Percentiles rank a stretch among this genome's conserved stretches.
These are phyloP conservation scores for Protonemura montana DNA, from an alignment of 2,888 invertebrate genomes.

Conservation along the genomic window DNA sequence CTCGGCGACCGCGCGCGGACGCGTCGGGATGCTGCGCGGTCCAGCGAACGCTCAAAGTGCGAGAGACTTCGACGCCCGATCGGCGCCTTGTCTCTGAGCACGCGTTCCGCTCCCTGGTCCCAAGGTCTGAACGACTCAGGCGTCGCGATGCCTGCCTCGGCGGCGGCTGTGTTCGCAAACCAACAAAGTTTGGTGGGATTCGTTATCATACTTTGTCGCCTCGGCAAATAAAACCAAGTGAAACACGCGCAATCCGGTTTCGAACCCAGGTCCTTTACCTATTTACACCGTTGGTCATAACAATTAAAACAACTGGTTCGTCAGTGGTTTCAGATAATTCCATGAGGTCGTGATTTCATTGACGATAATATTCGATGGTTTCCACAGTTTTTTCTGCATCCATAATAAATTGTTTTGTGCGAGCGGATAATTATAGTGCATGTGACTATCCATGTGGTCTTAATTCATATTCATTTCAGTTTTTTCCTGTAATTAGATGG, in stretches of 20 bases:
- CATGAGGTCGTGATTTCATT: background rate
- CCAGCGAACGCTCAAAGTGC: no score
- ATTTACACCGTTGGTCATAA: background rate
- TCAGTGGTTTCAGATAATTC: background rate
- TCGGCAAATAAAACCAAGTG: background rate
- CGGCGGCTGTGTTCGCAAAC: no score
- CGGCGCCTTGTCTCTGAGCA: no score
- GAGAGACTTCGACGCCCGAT: no score
- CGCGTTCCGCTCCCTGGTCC: background rate
- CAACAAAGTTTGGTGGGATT: no score
- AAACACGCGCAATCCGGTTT: slow-evolving; percentile 21
- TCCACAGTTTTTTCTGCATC: background rate
- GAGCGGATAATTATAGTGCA: background rate
- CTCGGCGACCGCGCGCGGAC: background rate
- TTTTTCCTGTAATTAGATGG: background rate
- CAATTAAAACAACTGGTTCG: slow-evolving; percentile 19
- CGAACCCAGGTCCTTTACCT: slow-evolving; percentile 33
- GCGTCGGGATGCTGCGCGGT: background rate
- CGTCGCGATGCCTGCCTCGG: no score
- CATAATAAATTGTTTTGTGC: background rate
- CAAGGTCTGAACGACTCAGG: no score
- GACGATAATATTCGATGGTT: background rate
- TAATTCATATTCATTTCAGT: slow-evolving; percentile 7
- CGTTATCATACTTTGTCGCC: no score
- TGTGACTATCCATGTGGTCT: background rate